Conservation (phyloP, 2,888 invertebrate species). For the Eurytoma californica region DNA sequence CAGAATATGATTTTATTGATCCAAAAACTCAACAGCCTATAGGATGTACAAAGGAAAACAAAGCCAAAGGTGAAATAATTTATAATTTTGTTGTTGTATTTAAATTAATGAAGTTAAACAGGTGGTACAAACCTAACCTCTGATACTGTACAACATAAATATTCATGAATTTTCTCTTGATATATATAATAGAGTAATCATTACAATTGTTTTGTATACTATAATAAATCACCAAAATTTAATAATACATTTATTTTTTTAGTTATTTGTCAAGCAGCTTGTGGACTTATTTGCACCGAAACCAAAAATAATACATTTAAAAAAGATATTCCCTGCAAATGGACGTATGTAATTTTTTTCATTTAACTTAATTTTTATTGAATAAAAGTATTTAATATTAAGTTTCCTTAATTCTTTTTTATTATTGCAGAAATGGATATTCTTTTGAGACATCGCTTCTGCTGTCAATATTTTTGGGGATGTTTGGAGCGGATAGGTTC, state of each 20-base stretch:
- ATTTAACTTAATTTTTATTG: conserved; percentile 7
- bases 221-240: neutral
- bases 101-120: neutral
- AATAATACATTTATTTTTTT: conserved; percentile 55
- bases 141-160: neutral
- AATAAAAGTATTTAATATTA: conserved; percentile 5
- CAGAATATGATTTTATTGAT: conserved; percentile 85
- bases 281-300: conserved; percentile 88
- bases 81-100: conserved; percentile 24
- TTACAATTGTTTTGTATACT: neutral
- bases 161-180: neutral
- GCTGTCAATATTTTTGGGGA: conserved; percentile 96
- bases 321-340: conserved; percentile 91
- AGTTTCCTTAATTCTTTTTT: neutral
- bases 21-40: conserved; percentile 90
- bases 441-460: conserved; percentile 93
- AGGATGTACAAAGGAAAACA: conserved; percentile 87
- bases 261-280: conserved; percentile 90
- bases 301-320: conserved; percentile 88
- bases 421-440: conserved; percentile 89
- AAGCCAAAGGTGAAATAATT: conserved; percentile 82
- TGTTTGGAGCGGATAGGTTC: conserved; percentile 98
- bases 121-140: conserved; percentile 24
- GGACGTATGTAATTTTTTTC: conserved; percentile 86
- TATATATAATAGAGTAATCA: neutral